These are phyloP conservation scores for Channa striata DNA, from an alignment of 2,797 vertebrate genomes.

Conservation along the genomic window DNA sequence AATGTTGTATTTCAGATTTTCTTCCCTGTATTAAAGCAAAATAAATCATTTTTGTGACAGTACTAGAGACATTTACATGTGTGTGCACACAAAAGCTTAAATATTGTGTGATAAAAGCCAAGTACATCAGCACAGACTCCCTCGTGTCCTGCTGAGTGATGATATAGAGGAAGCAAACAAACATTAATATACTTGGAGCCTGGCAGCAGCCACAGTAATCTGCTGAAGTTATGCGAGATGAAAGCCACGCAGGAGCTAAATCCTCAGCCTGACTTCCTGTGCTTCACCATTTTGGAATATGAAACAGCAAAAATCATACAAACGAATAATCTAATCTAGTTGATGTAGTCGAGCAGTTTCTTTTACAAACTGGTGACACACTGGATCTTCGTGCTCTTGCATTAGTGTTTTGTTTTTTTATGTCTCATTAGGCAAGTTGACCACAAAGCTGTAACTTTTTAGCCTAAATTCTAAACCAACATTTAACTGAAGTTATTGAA, in stretches of 20 bases:
- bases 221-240: slow-evolving; percentile 38
- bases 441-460: no score
- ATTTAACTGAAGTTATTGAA: background rate
- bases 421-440: background rate
- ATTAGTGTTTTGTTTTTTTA: background rate
- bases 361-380: background rate
- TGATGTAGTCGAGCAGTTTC: background rate
- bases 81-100: background rate
- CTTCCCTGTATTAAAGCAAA: no score
- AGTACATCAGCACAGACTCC: slow-evolving; percentile 9
- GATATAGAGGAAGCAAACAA: slow-evolving; percentile 23
- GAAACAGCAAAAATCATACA: slow-evolving; percentile 19
- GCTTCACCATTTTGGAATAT: slow-evolving; percentile 11
- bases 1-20: no score
- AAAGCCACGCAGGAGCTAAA: slow-evolving; percentile 40
- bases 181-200: slow-evolving; percentile 17
- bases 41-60: no score
- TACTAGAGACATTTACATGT: background rate
- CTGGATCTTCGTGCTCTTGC: background rate
- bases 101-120: slow-evolving; percentile 5
- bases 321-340: background rate
- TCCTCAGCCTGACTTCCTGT: slow-evolving; percentile 29
- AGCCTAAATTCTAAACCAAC: background rate
- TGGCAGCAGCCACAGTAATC: slow-evolving; percentile 31
- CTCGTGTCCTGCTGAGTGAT: background rate